Base-by-base conservation (phyloP, 2,113 vertebrate genomes). In the Megaleporinus macrocephalus region DNA sequence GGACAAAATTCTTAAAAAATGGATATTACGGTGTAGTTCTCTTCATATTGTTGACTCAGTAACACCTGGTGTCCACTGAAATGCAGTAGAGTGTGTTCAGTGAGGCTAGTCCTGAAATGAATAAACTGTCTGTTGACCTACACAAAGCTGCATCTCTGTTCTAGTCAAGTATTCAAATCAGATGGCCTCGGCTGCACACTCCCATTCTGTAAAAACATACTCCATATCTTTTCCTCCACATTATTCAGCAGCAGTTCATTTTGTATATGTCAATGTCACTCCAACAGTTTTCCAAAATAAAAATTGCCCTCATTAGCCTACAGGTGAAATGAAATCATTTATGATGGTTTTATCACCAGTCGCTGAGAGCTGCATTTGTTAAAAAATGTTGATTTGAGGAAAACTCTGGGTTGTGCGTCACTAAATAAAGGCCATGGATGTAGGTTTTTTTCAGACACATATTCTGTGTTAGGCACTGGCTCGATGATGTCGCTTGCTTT, bases 161-260 rank as follows among this genome's bases (percentile, higher is more conserved):
- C 26, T 30, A 33, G 24, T 72, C 29, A 57, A 12, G 41, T 73
- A 81, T 74, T 81, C 79, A 84, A 84, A 84, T 81, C 15, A 77
- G 73, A 24, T 9, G 26, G 4, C 47, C 70, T 84, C 20, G 22
- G 18, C 26, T 44, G 24, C 70, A 61, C 49, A n/a, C 51, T 59
- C 68, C 61, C 22, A 59, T 27, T 59, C 59, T 65, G 29, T 16
- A 76, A 69, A 15, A n/a, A 26, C 75, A 41, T 14, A 22, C 27
- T 29, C 27, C 29, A 4, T 72, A 36, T 61, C 53, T 47, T 26
- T 33, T 29, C 53, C 53, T 61, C 6, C 14, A 1, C 26, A 12
- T 61, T 51, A 44, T 22, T 62, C 10, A 66, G 71, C 26, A 24
- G 22, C 73, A n/a, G 49, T 69, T 13, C 1, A 12, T 69, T 73